phyloP scores from a whole-genome alignment of 1,140 invertebrate species.

The Trialeurodes vaporariorum region DNA sequence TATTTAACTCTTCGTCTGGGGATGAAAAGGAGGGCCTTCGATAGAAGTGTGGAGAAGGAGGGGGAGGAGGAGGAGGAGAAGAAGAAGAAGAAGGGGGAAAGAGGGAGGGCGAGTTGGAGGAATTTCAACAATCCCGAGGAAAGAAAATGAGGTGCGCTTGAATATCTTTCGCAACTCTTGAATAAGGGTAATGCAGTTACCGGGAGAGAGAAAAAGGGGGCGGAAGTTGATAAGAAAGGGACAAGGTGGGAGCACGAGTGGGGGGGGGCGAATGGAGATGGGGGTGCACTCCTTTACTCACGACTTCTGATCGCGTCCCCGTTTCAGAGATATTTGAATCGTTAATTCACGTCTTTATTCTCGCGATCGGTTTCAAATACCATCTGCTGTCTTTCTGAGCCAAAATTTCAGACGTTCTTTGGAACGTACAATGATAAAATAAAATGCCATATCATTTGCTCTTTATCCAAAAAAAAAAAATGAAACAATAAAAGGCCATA shows the following conservation, averaged over 20 bases:
- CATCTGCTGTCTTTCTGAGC: too few species aligned
- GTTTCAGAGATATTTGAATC: neutral
- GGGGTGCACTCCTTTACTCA: too few species aligned
- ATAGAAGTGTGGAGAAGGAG: too few species aligned
- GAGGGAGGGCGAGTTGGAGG: neutral
- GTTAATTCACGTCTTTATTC: neutral
- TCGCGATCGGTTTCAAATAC: neutral
- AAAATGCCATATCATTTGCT: too few species aligned
- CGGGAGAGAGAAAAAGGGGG: neutral
- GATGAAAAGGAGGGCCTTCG: neutral
- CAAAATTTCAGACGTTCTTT: too few species aligned
- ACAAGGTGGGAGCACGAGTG: neutral
- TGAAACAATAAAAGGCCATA: too few species aligned
- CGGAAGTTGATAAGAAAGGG: neutral
- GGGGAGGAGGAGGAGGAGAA: too few species aligned
- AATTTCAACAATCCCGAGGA: neutral
- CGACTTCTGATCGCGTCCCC: too few species aligned
- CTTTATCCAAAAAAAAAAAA: too few species aligned
- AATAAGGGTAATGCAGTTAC: neutral
- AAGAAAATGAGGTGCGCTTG: too few species aligned
- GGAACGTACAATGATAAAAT: too few species aligned
- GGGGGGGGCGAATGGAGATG: neutral
- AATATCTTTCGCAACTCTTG: neutral
- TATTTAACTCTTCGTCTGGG: neutral
- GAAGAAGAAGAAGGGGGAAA: too few species aligned